Base-by-base conservation (phyloP, 2,888 invertebrate genomes). In the Eristalinus aeneus region DNA sequence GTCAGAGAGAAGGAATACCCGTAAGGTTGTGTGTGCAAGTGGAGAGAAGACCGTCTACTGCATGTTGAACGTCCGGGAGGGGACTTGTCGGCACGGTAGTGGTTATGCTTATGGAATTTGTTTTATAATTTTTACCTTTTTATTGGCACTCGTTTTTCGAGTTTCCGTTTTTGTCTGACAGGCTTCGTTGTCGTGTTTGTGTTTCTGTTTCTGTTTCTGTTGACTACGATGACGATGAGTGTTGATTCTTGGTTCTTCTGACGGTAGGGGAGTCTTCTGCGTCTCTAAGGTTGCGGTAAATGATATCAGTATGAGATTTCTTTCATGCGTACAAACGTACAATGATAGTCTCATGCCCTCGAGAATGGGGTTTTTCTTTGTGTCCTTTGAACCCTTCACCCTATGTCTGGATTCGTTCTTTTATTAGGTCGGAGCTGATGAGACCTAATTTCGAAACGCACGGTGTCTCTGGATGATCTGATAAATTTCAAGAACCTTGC, bases 111-210 rank as follows among this genome's bases (percentile, higher is more conserved):
- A 86, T 86, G 82, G 81, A 81, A 78, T 82, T 86, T 86, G 80
- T 85, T 78, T 78, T 78, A 69, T 60, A 86, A 81, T 77, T 85
- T 85, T 81, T 78, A 86, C 82, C 82, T 86, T 86, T 79, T 86
- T 86, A 86, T 86, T 82, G 86, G 74, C 77, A 86, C 69, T 82
- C 77, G 82, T 86, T 86, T 77, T 82, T 86, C 77, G 71, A 82
- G 86, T 86, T 82, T 78, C 74, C 86, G 77, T 77, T 86, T 77
- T 69, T 80, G 80, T 85, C 72, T 72, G 67, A 75, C 72, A 75
- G 8, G 46, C 46, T 65, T 46, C 46, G 36, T 46, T 65, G 61
- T 31, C 32, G 34, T 68, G 72, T 58, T 12, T 63, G 39, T 27
- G 77, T 60, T 36, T 67, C 73, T 9, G 65, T 36, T n/a, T n/a